These are phyloP conservation scores for Tachysurus vachellii DNA, from an alignment of 2,113 vertebrate species.

Conservation along the genomic window DNA sequence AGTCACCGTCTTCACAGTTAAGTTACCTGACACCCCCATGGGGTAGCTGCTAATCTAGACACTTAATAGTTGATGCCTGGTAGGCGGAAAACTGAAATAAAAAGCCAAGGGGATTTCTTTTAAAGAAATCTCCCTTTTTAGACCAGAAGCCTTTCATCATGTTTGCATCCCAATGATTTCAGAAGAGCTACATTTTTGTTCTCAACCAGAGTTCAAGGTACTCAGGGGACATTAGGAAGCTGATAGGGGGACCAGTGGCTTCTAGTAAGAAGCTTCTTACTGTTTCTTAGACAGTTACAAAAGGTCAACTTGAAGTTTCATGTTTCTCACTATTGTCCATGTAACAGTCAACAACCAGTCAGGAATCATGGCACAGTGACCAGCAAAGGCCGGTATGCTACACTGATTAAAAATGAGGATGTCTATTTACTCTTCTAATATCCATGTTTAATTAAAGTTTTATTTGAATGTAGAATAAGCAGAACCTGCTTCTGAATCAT, in stretches of 20 bases:
- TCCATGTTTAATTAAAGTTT: neutral
- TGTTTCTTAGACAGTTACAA: conserved; percentile 38
- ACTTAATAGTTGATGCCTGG: conserved; percentile 27
- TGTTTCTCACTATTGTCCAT: conserved; percentile 44
- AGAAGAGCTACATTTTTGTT: conserved; percentile 9
- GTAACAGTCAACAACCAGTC: conserved; percentile 36
- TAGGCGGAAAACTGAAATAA: conserved; percentile 34
- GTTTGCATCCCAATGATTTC: conserved; percentile 27
- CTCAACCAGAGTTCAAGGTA: conserved; percentile 23
- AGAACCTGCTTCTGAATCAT: neutral
- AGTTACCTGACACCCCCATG: conserved; percentile 45
- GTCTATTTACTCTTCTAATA: neutral
- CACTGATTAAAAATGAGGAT: neutral
- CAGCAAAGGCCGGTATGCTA: neutral
- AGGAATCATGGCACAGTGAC: neutral
- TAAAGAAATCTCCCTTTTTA: conserved; percentile 16
- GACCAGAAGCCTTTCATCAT: conserved; percentile 35
- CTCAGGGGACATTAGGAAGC: conserved; percentile 22
- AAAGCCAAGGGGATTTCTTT: conserved; percentile 31
- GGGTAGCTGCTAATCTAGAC: conserved; percentile 43
- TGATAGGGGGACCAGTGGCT: conserved; percentile 13
- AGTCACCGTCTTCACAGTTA: conserved; percentile 13
- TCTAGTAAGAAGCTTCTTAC: conserved; percentile 28
- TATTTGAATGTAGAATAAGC: neutral
- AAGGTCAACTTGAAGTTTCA: conserved; percentile 44